phyloP scores from a whole-genome alignment of 2,888 invertebrate genomes.

The Standfussiana lucernea region DNA sequence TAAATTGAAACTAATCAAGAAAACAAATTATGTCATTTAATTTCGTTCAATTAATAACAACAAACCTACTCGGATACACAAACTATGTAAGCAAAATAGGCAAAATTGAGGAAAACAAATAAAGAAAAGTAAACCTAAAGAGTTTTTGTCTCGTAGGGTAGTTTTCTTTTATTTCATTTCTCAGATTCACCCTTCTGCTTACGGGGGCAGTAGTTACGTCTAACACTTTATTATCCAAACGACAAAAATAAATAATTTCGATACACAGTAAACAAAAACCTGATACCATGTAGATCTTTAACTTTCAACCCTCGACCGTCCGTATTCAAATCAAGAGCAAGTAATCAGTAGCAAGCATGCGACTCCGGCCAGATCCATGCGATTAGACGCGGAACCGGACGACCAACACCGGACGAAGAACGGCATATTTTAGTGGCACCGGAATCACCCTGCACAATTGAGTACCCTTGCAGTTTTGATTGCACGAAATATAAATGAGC shows the following conservation, averaged over 20 bases:
- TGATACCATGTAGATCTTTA: background rate
- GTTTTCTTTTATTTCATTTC: background rate
- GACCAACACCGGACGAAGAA: conserved; percentile 38
- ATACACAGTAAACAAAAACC: background rate
- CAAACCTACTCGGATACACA: background rate
- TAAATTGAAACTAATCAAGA: background rate
- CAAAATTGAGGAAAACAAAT: conserved; percentile 11
- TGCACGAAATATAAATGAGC: conserved; percentile 49
- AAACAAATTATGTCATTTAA: background rate
- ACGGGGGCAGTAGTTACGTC: background rate
- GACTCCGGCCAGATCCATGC: conserved; percentile 49
- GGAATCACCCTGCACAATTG: conserved; percentile 60
- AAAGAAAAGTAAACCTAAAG: background rate
- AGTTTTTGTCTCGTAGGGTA: background rate
- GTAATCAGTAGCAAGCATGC: conserved; percentile 61
- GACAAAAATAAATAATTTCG: background rate
- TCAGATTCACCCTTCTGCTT: background rate
- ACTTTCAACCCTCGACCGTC: background rate
- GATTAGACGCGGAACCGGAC: conserved; percentile 53
- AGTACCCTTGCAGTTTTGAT: conserved; percentile 59
- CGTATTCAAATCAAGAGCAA: conserved; percentile 46
- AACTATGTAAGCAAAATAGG: background rate
- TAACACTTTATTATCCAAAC: background rate
- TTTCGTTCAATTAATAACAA: background rate
- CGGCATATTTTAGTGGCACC: conserved; percentile 58